phyloP scores from a whole-genome alignment of 2,888 invertebrate species.

The Leucania comma region DNA sequence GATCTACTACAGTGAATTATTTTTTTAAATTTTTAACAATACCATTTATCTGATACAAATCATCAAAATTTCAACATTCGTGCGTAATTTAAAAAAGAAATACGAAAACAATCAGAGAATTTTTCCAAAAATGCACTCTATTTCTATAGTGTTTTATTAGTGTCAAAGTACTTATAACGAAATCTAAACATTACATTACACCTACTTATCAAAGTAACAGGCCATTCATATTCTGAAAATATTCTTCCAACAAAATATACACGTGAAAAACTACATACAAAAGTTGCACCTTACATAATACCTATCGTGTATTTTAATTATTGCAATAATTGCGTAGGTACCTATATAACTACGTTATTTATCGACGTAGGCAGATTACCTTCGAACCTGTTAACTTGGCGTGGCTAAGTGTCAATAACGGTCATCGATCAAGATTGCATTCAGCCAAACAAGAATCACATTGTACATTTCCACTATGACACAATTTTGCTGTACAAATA shows the following conservation, averaged over 20 bases:
- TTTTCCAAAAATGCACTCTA: neutral
- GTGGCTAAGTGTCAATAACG: constrained; percentile 22
- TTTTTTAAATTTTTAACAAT: neutral
- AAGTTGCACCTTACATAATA: constrained; percentile 22
- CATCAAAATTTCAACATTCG: neutral
- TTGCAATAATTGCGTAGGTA: constrained; percentile 2
- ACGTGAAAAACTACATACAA: neutral
- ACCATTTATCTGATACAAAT: neutral
- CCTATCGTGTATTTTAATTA: neutral
- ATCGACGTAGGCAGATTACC: constrained; percentile 37
- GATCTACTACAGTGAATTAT: neutral
- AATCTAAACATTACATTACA: neutral
- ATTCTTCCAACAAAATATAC: neutral
- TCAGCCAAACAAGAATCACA: constrained; percentile 24
- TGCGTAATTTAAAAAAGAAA: neutral
- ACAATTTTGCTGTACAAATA: constrained; percentile 21
- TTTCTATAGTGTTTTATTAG: neutral
- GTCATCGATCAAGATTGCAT: constrained; percentile 20
- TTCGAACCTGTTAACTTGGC: constrained; percentile 30
- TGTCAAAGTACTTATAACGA: neutral
- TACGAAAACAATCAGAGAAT: neutral
- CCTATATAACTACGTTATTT: constrained; percentile 18
- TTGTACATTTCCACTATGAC: constrained; percentile 29
- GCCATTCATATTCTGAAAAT: neutral
- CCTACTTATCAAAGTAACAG: neutral